Evolutionary conservation across 1,140 invertebrate species (phyloP).

Genomic region (Drosophila nebulosa): DNA sequence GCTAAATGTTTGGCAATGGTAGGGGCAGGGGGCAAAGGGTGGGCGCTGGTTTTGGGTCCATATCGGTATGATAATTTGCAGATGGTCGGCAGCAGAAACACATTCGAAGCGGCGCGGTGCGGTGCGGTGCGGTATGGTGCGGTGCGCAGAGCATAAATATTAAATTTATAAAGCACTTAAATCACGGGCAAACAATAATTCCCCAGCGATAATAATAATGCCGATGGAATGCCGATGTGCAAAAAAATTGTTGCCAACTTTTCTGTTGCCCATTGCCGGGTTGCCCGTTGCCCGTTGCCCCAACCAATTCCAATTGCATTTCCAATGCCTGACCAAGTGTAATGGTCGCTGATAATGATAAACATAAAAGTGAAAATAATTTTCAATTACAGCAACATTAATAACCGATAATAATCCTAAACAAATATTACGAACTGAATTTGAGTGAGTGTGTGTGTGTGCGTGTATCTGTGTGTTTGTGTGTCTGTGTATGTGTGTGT

Average conservation of each 20-base stretch:
- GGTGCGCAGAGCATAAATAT: conserved; percentile 65
- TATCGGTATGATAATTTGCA: conserved; percentile 51
- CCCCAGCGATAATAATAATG: conserved; percentile 60
- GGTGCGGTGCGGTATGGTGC: conserved; percentile 17
- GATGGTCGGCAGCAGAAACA: conserved; percentile 4
- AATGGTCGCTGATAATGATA: conserved; percentile 69
- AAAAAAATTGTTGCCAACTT: neutral
- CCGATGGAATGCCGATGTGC: conserved; percentile 2
- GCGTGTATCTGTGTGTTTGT: neutral
- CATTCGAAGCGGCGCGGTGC: neutral
- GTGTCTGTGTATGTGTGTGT: conserved; percentile 9
- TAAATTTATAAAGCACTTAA: conserved; percentile 64
- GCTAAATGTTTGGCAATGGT: neutral
- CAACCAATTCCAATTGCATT: conserved; percentile 29
- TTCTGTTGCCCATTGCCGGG: neutral
- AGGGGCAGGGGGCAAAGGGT: neutral
- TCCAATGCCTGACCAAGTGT: conserved; percentile 14
- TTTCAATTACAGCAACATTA: conserved; percentile 79
- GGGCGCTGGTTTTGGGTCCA: neutral
- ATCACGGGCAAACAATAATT: conserved; percentile 73
- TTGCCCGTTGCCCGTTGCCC: neutral
- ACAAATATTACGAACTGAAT: conserved; percentile 56
- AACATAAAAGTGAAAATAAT: conserved; percentile 79
- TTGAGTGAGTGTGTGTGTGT: neutral
- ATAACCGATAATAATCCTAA: conserved; percentile 80